These are phyloP conservation scores for Agrilus planipennis DNA, from an alignment of 1,140 invertebrate genomes.

Conservation along the genomic window DNA sequence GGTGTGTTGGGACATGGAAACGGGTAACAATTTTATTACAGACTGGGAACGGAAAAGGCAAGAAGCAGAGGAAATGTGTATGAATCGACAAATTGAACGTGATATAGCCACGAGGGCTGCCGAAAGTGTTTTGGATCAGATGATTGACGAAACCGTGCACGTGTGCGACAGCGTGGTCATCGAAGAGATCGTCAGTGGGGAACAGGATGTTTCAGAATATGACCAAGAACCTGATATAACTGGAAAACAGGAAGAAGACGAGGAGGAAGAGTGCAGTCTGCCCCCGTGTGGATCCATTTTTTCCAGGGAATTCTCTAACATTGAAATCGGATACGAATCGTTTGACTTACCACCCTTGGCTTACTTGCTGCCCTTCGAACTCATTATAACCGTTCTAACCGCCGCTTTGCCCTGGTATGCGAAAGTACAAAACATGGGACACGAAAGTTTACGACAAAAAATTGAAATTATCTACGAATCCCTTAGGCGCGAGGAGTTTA, in stretches of 20 bases:
- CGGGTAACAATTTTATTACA: slow-evolving; percentile 33
- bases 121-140: slow-evolving; percentile 10
- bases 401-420: slow-evolving; percentile 22
- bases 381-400: slow-evolving; percentile 17
- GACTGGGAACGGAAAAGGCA: slow-evolving; percentile 7
- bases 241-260: slow-evolving; percentile 1
- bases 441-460: slow-evolving; percentile 18
- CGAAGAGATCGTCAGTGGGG: slow-evolving; percentile 6
- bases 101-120: slow-evolving; percentile 7
- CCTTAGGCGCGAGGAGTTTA: slow-evolving; percentile 16
- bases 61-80: slow-evolving; percentile 9
- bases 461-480: slow-evolving; percentile 16
- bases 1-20: slow-evolving; percentile 34
- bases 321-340: slow-evolving; percentile 12
- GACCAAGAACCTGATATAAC: background rate
- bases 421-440: slow-evolving; percentile 14
- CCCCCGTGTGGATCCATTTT: background rate
- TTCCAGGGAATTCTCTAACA: slow-evolving; percentile 10
- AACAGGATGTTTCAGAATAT: background rate
- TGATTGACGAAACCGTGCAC: slow-evolving; percentile 17
- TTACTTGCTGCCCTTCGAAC: slow-evolving; percentile 21
- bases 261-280: background rate
- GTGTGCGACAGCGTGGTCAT: slow-evolving; percentile 15
- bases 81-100: slow-evolving; percentile 7
- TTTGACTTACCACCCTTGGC: slow-evolving; percentile 6